Conservation (phyloP, 2,888 invertebrate genomes). For the Alcis repandata region DNA sequence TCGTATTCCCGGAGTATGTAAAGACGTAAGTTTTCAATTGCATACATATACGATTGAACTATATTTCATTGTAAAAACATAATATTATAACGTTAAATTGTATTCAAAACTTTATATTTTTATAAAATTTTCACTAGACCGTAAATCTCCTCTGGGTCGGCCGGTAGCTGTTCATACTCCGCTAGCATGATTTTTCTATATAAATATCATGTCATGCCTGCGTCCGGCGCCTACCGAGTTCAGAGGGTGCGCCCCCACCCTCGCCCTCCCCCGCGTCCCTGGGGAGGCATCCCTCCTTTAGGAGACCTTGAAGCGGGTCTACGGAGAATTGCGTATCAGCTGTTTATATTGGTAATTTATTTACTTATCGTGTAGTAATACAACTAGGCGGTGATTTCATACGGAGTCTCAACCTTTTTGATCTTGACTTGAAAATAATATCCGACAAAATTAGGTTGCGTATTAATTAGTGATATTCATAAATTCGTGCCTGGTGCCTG, state of each 20-base stretch:
- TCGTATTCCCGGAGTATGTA: too few species aligned
- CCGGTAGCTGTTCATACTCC: not conserved
- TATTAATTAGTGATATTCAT: not conserved
- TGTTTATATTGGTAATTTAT: constrained; percentile 63
- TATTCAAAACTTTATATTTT: not conserved
- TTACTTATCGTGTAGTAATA: constrained; percentile 11
- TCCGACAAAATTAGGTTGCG: not conserved
- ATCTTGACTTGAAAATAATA: not conserved
- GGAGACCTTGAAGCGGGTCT: constrained; percentile 73
- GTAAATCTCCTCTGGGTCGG: not conserved
- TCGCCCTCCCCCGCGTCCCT: constrained; percentile 42
- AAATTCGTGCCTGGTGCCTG: too few species aligned
- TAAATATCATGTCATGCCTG: constrained; percentile 32
- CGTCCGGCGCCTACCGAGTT: constrained; percentile 35
- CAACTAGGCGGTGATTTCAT: not conserved
- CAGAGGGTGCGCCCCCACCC: constrained; percentile 49
- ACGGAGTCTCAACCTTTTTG: constrained; percentile 2
- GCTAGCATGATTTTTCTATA: constrained; percentile 12
- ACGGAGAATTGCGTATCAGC: constrained; percentile 68
- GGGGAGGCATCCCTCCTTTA: constrained; percentile 50
- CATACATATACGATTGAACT: too few species aligned
- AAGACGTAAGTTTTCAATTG: not conserved
- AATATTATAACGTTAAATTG: constrained; percentile 4
- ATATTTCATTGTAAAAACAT: not conserved
- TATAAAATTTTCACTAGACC: constrained; percentile 4